Evolutionary conservation across 2,797 vertebrate genomes (phyloP).

Genomic region (Sparidentex hasta): DNA sequence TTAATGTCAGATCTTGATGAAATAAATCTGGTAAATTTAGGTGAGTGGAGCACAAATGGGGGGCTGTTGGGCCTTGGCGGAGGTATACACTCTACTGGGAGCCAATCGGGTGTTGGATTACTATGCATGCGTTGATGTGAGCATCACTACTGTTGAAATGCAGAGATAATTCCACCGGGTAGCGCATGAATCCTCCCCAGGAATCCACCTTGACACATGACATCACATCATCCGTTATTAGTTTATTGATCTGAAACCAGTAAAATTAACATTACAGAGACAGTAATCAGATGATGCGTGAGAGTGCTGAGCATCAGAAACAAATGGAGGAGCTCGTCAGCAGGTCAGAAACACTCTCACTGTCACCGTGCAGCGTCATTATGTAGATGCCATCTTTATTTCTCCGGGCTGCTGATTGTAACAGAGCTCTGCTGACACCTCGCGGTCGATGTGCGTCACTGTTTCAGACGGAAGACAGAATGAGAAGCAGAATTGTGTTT

Average conservation of each 20-base stretch:
- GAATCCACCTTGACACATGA: too few species aligned
- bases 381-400: constrained; percentile 49
- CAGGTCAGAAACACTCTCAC: constrained; percentile 36
- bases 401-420: fast-evolving
- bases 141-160: too few species aligned
- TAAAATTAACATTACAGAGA: background rate
- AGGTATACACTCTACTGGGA: too few species aligned
- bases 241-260: background rate
- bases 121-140: too few species aligned
- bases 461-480: background rate
- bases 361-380: constrained; percentile 34
- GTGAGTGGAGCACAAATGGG: too few species aligned
- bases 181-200: too few species aligned
- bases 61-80: too few species aligned
- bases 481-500: background rate
- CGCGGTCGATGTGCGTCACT: constrained; percentile 45
- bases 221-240: too few species aligned
- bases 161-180: too few species aligned
- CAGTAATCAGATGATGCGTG: background rate
- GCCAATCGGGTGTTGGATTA: too few species aligned
- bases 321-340: constrained; percentile 5
- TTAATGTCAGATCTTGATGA: too few species aligned
- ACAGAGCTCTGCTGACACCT: constrained; percentile 66
- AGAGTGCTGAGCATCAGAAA: background rate
- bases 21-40: too few species aligned